phyloP scores from a whole-genome alignment of 2,888 invertebrate genomes.

The Megamerina dolium region DNA sequence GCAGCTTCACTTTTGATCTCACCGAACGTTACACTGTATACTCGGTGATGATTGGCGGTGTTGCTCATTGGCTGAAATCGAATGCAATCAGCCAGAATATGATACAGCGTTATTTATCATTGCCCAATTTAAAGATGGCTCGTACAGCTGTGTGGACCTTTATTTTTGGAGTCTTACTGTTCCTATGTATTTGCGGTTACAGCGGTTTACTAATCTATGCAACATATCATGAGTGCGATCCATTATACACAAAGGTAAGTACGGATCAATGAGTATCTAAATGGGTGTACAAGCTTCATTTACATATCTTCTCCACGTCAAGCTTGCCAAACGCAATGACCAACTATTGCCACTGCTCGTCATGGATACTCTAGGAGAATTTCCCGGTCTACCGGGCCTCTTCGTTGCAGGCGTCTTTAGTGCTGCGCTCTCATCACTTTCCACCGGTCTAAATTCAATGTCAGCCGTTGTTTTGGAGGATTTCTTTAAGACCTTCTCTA shows the following conservation, averaged over 20 bases:
- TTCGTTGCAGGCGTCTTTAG: conserved; percentile 89
- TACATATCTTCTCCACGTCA: too few relatives aligned
- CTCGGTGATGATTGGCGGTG: conserved; percentile 64
- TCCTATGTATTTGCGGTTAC: conserved; percentile 74
- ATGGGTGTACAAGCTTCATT: too few relatives aligned
- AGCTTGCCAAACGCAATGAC: conserved; percentile 66
- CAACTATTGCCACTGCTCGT: conserved; percentile 77
- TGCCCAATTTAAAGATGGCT: conserved; percentile 59
- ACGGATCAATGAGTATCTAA: too few relatives aligned
- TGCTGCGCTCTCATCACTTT: conserved; percentile 77
- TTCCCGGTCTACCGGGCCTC: conserved; percentile 77
- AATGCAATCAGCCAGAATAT: conserved; percentile 73
- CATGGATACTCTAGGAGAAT: conserved; percentile 73
- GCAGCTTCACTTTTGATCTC: conserved; percentile 61
- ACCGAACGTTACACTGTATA: conserved; percentile 68
- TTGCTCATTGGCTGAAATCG: conserved; percentile 66
- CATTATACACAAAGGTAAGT: conserved; percentile 62
- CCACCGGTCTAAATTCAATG: conserved; percentile 71
- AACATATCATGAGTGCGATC: conserved; percentile 78
- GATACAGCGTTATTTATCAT: conserved; percentile 69
- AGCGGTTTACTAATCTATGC: conserved; percentile 84
- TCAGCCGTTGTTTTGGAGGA: conserved; percentile 70
- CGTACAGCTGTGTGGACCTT: conserved; percentile 58
- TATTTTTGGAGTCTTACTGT: conserved; percentile 66
- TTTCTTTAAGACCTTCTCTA: conserved; percentile 57